Evolutionary conservation across 2,888 invertebrate species (phyloP), one percentile per base, ranked within the genome.

Genomic region (Lithophane semibrunnea): DNA sequence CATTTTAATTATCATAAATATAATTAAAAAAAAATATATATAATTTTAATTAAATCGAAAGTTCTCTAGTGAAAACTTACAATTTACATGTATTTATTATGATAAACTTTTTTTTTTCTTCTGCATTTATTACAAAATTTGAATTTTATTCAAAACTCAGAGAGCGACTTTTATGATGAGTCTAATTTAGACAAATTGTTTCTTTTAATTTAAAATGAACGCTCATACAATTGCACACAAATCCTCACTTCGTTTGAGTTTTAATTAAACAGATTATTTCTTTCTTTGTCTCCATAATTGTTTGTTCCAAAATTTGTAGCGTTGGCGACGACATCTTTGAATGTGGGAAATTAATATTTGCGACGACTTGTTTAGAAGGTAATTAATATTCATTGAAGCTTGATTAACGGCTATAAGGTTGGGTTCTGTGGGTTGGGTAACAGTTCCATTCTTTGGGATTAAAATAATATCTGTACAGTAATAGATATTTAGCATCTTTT

Each of bases 271-370:
- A 64, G 37, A 81, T 82, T n/a, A 79, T 37, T 73, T 69, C 8
- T 68, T 64, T 49, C 77, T 67, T 82, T 77, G 82, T 78, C 44
- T 69, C 13, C 24, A 47, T 67, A 75, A 83, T 86, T 83, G 60
- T 66, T 63, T 71, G 73, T 70, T 13, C 29, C 56, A n/a, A 78
- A 73, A 49, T 82, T 70, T n/a, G 49, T 29, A 24, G 47, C 12
- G 44, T 58, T 37, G 3, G 58, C 42, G 16, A 42, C 21, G 65
- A 66, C 65, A 61, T 77, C 42, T 72, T 12, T 73, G 64, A 79
- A 75, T 81, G 58, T 78, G 52, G 58, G 49, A n/a, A 86, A 83
- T 83, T 78, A 84, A 82, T 79, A 84, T 82, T 81, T 79, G 73
- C 71, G 42, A 24, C 16, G 72, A 72, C 29, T 61, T 77, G 42